Base-by-base conservation (phyloP, 2,888 invertebrate species). In the Mycalesis mineus region DNA sequence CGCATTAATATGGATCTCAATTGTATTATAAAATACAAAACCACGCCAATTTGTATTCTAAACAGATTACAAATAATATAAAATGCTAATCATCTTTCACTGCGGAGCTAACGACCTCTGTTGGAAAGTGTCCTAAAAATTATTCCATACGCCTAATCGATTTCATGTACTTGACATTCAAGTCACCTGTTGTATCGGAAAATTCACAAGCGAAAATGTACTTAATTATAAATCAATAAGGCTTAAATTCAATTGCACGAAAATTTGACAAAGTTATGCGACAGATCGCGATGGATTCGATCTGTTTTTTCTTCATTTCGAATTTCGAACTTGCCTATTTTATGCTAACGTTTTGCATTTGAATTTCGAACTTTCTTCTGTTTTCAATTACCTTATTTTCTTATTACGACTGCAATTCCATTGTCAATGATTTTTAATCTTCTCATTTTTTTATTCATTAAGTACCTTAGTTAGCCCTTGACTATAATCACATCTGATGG, bases 141-240 rank as follows among this genome's bases (percentile, higher is more conserved):
- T 74, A 75, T 66, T 71, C 72, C 68, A 60, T 58, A 66, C 22
- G 22, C 22, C 22, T 75, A 81, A 85, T 82, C 82, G 80, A 85
- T 88, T 86, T 86, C 82, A 79, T 82, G 82, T 84, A 82, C 82
- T 85, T 88, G 85, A 86, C 83, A 87, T 87, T 87, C 87, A 77
- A 69, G 68, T 58, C 75, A 68, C 57, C 68, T 68, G 63, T 57
- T 57, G 49, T 58, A 61, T 48, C 56, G 55, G 49, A 33, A 51
- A 57, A 44, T 50, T 54, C 22, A 15, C 65, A 70, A 64, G 17
- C 65, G 11, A 79, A 71, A 68, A 17, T 71, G 54, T 13, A 51
- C 71, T 66, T 66, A 78, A 69, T 1, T 0, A 0, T 8, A 48
- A 58, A 5, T 0, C 0, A 2, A 51, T 68, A 77, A 53, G 72